A percentile compares a stretch with the other conserved stretches of the same genome.
These are phyloP conservation scores for Eutrigla gurnardus DNA, from an alignment of 2,797 vertebrate species.

Conservation along the genomic window DNA sequence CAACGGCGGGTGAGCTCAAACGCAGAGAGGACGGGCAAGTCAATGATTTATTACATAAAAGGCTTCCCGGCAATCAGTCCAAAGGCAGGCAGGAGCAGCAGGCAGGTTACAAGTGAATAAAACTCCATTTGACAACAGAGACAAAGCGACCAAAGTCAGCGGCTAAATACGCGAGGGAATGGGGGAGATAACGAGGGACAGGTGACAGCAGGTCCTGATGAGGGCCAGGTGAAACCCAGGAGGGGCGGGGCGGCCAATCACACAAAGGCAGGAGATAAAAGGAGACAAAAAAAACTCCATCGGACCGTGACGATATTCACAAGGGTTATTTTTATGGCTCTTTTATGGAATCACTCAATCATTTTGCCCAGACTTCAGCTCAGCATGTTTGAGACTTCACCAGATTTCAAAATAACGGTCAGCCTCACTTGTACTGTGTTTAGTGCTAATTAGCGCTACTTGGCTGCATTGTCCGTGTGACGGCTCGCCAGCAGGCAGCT, in stretches of 20 bases:
- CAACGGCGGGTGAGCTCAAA: background rate
- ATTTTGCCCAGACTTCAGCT: constrained; percentile 8
- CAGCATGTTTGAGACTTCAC: constrained; percentile 6
- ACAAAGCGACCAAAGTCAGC: background rate
- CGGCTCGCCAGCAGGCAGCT: too few relatives aligned
- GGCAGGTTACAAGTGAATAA: background rate
- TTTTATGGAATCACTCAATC: background rate
- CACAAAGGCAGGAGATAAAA: background rate
- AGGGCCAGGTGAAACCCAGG: background rate
- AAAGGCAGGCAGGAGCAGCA: background rate
- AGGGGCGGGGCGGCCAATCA: background rate
- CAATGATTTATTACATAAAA: background rate
- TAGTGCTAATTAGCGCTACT: background rate
- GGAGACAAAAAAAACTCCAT: background rate
- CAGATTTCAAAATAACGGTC: constrained; percentile 10
- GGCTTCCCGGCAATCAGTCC: background rate
- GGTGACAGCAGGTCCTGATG: background rate
- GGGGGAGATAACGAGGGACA: background rate
- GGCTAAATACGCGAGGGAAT: background rate
- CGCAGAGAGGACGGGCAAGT: background rate
- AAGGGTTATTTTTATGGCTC: background rate
- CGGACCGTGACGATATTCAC: background rate
- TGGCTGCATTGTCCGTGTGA: background rate
- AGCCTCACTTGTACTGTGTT: too few relatives aligned
- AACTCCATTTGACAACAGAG: background rate